These are phyloP conservation scores for Nephrotoma appendiculata DNA, from an alignment of 2,888 invertebrate genomes.

Conservation along the genomic window DNA sequence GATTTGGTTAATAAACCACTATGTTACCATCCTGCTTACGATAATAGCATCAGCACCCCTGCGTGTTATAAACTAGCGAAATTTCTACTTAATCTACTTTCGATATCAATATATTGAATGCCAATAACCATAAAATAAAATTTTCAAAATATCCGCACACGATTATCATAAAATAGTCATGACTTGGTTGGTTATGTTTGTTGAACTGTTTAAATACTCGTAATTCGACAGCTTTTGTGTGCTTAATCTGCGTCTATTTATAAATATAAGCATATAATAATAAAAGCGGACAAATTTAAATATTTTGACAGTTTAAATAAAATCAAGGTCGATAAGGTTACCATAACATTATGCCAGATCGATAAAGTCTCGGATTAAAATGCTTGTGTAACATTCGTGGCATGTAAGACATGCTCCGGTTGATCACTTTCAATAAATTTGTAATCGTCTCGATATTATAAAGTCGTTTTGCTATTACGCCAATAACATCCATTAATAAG, in stretches of 20 bases:
- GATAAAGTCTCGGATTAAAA: not conserved
- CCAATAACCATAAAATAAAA: not conserved
- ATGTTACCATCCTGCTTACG: not conserved
- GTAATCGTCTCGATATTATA: not conserved
- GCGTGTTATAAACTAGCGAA: not conserved
- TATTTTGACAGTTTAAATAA: not conserved
- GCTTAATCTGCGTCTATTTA: no score
- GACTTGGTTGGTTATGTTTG: not conserved
- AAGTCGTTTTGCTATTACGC: not conserved
- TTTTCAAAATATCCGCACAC: not conserved
- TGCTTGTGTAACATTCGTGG: not conserved
- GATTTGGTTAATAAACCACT: not conserved
- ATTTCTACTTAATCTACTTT: not conserved
- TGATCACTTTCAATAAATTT: not conserved
- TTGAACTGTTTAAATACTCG: not conserved
- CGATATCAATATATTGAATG: not conserved
- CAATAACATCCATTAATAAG: not conserved
- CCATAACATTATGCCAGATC: not conserved
- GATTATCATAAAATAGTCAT: not conserved
- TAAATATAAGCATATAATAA: not conserved
- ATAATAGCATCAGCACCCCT: not conserved
- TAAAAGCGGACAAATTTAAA: not conserved
- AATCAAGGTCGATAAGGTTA: not conserved
- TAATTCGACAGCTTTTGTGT: not conserved
- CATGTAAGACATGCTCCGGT: not conserved